Evolutionary conservation across 2,888 invertebrate genomes (phyloP), one percentile per base, ranked within the genome.

Genomic region (Nemotelus pantherinus): DNA sequence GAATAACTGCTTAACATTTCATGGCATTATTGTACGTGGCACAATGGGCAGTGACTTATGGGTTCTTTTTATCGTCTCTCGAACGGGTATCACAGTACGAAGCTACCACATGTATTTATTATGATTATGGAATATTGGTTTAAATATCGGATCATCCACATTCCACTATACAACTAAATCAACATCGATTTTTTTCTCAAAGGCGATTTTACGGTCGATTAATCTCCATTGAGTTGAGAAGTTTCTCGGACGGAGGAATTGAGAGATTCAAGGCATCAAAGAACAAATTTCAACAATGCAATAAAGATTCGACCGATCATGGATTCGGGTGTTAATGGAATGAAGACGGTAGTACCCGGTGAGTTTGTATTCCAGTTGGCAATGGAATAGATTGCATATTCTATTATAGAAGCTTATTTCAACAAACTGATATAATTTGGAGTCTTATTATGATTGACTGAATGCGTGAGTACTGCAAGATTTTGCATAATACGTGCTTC

Each of bases 191-290:
- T 68, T 63, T 45, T 9, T 50, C 6, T 50, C 3, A 44, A 10
- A 71, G 71, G n/a, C 57, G 10, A 43, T 57, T 55, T 55, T 6
- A 43, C 55, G 55, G 48, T 57, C 71, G 41, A 57, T 71, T 48
- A 57, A 43, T 44, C 55, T n/a, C 41, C 10, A 57, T 71, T 57
- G 43, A 71, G 71, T n/a, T 3, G 55, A 55, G 43, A 67, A 53
- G 63, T 41, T 53, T 68, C 25, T 10, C 6, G 68, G 41, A 3
- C 25, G 2, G 25, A 55, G 53, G 48, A 44, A 71, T 71, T 55
- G 57, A 71, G 71, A 39, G 71, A 57, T 71, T 43, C 48, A n/a
- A 39, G 55, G 50, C 71, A 71, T 71, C 41, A 44, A 71, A n/a
- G 10, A 71, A 55, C 43, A 44, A 25, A 25, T 25, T 25, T 25